Base-by-base conservation (phyloP, 2,797 vertebrate species). In the Melanotaenia parkinsoni region DNA sequence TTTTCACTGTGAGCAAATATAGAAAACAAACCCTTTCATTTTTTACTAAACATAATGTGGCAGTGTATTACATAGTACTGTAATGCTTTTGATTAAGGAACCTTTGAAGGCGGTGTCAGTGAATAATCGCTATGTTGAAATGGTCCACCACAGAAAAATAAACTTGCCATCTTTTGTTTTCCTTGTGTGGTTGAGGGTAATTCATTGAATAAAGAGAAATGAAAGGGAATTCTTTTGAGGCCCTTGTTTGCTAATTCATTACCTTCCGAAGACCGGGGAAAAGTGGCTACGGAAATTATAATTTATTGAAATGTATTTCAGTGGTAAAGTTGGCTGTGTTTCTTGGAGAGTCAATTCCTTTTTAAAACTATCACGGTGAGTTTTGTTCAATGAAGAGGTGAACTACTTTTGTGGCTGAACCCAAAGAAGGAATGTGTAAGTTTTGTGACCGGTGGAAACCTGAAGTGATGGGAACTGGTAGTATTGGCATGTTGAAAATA, bases 241-340 rank as follows among this genome's bases (percentile, higher is more conserved):
- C 85, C 80, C 91, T 93, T 92, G 90, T 93, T 92, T 89, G 88
- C 84, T 91, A 91, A 94, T 92, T 94, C 90, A 90, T 93, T 92
- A 86, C 75, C 62, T 75, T 87, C 88, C 83, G 51, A 65, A 76
- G 82, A 86, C 63, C 57, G 28, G 18, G 78, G 75, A 57, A 85
- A 93, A 92, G 92, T 91, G 83, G 90, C 87, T 91, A 83, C 81
- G 90, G 92, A 94, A 92, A 93, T 92, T 85, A 86, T 89, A 89
- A 93, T 94, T 80, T 92, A 92, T 92, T 87, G 86, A 92, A 92
- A 91, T 92, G 84, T 91, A 84, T 91, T 92, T 92, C 80, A 81
- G 91, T 80, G 89, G 91, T 91, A 81, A 82, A 82, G 84, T 56
- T 89, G 88, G 84, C 88, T 74, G 86, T 84, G 76, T 90, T 86